A percentile compares a stretch with the other conserved stretches of the same genome.
phyloP scores from a whole-genome alignment of 2,113 vertebrate species.

The Syngnathus floridae region DNA sequence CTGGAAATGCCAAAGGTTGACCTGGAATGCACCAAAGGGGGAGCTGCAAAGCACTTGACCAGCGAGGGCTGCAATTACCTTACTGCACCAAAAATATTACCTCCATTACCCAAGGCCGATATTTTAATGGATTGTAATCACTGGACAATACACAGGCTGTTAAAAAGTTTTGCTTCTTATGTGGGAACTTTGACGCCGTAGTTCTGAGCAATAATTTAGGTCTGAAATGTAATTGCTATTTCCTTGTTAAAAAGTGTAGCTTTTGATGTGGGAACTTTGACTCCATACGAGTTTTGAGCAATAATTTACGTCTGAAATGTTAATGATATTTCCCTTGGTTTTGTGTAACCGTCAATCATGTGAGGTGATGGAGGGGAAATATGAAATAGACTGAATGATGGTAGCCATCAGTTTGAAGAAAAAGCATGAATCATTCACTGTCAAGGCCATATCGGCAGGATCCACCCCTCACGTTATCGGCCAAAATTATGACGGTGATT shows the following conservation, averaged over 20 bases:
- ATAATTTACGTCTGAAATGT: neutral
- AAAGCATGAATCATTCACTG: neutral
- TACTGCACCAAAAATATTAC: neutral
- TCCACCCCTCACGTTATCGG: no score
- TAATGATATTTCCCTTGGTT: neutral
- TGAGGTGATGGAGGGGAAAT: no score
- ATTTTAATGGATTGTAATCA: constrained; percentile 11
- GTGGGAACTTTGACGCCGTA: neutral
- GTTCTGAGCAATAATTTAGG: neutral
- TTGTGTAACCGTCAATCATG: neutral
- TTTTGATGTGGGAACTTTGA: neutral
- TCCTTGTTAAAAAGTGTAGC: neutral
- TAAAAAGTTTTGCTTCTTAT: neutral
- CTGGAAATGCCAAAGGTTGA: neutral
- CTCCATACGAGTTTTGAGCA: neutral
- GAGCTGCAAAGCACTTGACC: constrained; percentile 13
- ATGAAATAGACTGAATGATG: no score
- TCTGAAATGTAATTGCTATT: neutral
- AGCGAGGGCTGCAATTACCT: neutral
- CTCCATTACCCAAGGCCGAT: neutral
- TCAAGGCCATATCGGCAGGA: neutral
- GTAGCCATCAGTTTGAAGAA: no score
- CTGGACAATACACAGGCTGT: neutral
- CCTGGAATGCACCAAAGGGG: neutral
- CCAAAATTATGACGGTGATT: no score